These are phyloP conservation scores for Larimichthys crocea DNA, from an alignment of 2,113 vertebrate genomes.

Conservation along the genomic window DNA sequence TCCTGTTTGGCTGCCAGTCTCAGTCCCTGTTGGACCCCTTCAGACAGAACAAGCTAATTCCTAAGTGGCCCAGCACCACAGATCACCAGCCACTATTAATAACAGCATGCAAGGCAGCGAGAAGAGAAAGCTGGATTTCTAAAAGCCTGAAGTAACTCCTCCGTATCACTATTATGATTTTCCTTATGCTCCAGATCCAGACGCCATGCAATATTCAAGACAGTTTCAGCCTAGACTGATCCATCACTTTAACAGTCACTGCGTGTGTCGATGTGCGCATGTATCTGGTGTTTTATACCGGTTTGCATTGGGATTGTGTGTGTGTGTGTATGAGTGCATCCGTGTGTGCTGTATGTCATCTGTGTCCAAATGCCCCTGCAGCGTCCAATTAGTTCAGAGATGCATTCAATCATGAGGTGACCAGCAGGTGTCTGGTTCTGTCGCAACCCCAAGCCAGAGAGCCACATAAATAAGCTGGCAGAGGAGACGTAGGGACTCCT, in stretches of 20 bases:
- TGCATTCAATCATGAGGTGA: slow-evolving; percentile 76
- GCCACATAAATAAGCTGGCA: slow-evolving; percentile 71
- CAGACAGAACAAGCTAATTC: slow-evolving; percentile 71
- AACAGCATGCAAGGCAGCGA: slow-evolving; percentile 39
- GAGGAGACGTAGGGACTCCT: slow-evolving; percentile 53
- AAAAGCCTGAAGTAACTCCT: slow-evolving; percentile 58
- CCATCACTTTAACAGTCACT: slow-evolving; percentile 65
- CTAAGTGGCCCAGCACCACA: slow-evolving; percentile 66
- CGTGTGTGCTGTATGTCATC: slow-evolving; percentile 46
- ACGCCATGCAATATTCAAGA: slow-evolving; percentile 71
- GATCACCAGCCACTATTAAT: slow-evolving; percentile 65
- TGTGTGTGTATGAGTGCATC: slow-evolving; percentile 12
- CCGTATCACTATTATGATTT: slow-evolving; percentile 60
- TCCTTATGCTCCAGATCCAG: slow-evolving; percentile 42
- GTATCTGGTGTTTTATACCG: background rate
- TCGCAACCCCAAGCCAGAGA: slow-evolving; percentile 59
- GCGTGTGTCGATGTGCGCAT: slow-evolving; percentile 25
- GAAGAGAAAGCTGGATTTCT: slow-evolving; percentile 46
- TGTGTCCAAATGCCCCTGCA: slow-evolving; percentile 68
- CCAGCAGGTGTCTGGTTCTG: slow-evolving; percentile 74
- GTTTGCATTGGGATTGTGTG: slow-evolving; percentile 3
- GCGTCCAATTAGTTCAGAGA: slow-evolving; percentile 78
- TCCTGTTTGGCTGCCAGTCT: slow-evolving; percentile 71
- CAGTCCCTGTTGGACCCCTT: slow-evolving; percentile 64
- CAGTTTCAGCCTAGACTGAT: slow-evolving; percentile 65